Evolutionary conservation across 2,888 invertebrate species (phyloP).

Genomic region (Meandrusa payeni): DNA sequence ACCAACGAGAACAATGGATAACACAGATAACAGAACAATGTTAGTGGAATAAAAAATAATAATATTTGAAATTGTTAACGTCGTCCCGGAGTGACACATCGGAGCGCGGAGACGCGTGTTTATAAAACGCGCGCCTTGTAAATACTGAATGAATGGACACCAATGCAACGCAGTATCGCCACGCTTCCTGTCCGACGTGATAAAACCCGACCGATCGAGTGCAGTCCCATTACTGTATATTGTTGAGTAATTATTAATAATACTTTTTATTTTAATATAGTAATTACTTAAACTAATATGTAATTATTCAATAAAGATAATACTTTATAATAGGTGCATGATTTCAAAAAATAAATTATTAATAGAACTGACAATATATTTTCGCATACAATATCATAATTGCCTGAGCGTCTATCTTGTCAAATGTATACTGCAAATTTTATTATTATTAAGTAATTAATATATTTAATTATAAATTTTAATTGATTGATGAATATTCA

Average conservation of each 20-base stretch:
- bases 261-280: too few species aligned
- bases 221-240: slow-evolving; percentile 22
- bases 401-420: too few species aligned
- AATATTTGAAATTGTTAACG: slow-evolving; percentile 26
- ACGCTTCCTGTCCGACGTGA: slow-evolving; percentile 58
- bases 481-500: too few species aligned
- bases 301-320: too few species aligned
- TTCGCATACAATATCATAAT: too few species aligned
- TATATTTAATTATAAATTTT: too few species aligned
- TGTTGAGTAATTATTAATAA: slow-evolving; percentile 12
- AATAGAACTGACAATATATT: too few species aligned
- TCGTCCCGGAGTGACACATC: neutral
- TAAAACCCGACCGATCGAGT: slow-evolving; percentile 42
- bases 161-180: slow-evolving; percentile 38
- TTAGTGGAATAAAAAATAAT: slow-evolving; percentile 11
- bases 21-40: slow-evolving; percentile 18
- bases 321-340: too few species aligned
- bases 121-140: slow-evolving; percentile 50
- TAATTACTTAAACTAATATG: too few species aligned
- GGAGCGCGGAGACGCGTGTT: slow-evolving; percentile 43
- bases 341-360: too few species aligned
- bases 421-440: too few species aligned
- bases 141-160: slow-evolving; percentile 63
- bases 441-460: too few species aligned
- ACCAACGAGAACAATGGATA: neutral